Conservation (phyloP, 2,113 vertebrate species). For the Atrichornis clamosus region DNA sequence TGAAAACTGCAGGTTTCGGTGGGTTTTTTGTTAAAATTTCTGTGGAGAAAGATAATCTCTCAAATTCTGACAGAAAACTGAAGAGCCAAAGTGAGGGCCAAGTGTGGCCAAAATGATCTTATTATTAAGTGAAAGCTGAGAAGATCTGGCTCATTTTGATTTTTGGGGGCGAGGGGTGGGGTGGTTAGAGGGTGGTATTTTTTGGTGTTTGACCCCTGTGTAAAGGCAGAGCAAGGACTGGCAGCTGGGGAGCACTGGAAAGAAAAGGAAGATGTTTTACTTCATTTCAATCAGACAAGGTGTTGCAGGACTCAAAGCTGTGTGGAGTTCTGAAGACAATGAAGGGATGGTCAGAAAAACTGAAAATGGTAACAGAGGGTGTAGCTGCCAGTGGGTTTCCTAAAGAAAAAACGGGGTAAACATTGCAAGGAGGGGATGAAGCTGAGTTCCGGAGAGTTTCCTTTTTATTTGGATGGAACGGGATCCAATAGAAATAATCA, state of each 20-base stretch:
- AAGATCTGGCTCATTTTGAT: neutral
- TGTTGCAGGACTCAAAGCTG: neutral
- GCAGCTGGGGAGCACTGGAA: neutral
- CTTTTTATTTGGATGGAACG: neutral
- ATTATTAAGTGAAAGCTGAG: neutral
- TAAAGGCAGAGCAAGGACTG: neutral
- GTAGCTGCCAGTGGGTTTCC: neutral
- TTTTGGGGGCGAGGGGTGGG: rapidly evolving
- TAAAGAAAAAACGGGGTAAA: neutral
- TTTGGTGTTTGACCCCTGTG: neutral
- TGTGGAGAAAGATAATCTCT: neutral
- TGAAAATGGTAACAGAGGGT: no score
- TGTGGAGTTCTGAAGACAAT: neutral
- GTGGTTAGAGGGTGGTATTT: neutral
- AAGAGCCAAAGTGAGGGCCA: neutral
- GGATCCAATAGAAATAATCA: neutral
- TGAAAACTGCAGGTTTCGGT: neutral
- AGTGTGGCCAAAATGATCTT: neutral
- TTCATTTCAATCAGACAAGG: neutral
- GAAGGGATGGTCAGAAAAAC: neutral
- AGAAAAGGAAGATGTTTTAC: neutral
- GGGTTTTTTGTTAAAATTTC: neutral
- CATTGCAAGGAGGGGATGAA: neutral
- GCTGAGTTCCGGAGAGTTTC: neutral
- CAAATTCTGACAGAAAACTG: neutral